Base-by-base conservation (phyloP, 2,888 invertebrate species). In the Laspeyria flexula region DNA sequence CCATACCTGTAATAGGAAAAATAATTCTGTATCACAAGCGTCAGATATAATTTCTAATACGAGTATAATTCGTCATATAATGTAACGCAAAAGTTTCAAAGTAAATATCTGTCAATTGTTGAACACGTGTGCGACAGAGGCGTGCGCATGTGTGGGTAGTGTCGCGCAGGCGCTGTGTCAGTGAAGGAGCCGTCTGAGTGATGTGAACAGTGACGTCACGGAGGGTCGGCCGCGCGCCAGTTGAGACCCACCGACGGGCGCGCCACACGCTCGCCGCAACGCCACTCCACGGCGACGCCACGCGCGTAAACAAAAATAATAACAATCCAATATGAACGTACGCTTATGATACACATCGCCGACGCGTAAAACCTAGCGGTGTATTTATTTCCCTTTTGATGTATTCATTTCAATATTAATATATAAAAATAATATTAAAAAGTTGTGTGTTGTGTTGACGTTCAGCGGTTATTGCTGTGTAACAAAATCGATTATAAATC, bases 251-350 rank as follows among this genome's bases (percentile, higher is more conserved):
- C 58, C 73, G 61, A 73, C 73, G 73, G 75, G 73, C 72, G 74
- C 72, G 75, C 67, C 75, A 71, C 78, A 72, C 73, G 79, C 73
- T 68, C 75, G 74, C 70, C 80, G 81, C 78, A 72, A 64, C 66
- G 67, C 73, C n/a, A n/a, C n/a, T n/a, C 74, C 75, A 73, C 71
- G 75, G 40, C 71, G 71, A 66, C 52, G 65, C 67, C 82, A 81
- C 86, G 86, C 86, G 85, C 88, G 86, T 85, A 85, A 84, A 79
- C 71, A 73, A 74, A 55, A 72, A 79, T 75, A 79, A 73, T 75
- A 79, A 81, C 80, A 83, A 79, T 75, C 74, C 71, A 80, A 79
- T 79, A 86, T 86, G 87, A 75, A 66, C 76, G 75, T 75, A 85
- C 83, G 83, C 79, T 73, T 73, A 73, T 73, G 86, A 86, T 85